Conservation (phyloP, 2,113 vertebrate genomes). For the Psilopogon haemacephalus region DNA sequence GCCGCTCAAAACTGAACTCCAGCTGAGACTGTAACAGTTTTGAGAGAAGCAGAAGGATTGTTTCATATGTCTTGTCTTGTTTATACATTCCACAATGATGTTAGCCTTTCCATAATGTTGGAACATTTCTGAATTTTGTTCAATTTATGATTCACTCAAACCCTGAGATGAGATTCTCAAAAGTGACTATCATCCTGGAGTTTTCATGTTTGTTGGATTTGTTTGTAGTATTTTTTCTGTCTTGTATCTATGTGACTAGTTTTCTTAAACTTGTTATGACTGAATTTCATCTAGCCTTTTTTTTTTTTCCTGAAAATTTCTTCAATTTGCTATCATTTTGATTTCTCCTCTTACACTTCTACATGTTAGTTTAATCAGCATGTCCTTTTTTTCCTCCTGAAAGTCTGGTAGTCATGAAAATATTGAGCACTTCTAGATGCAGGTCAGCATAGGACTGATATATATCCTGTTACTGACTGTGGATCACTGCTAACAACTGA, state of each 20-base stretch:
- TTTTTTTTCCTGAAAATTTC: neutral
- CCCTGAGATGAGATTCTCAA: neutral
- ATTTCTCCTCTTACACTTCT: neutral
- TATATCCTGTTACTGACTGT: neutral
- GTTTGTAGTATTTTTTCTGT: neutral
- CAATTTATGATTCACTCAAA: neutral
- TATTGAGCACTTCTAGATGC: neutral
- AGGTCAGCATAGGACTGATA: rapidly evolving
- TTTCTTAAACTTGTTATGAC: neutral
- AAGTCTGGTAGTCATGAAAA: neutral
- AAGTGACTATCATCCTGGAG: neutral
- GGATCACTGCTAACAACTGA: neutral
- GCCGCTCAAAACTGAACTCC: neutral
- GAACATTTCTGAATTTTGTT: neutral
- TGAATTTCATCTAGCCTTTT: neutral
- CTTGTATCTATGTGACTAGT: rapidly evolving
- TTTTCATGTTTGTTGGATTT: neutral
- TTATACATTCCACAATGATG: neutral
- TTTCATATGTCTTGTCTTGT: neutral
- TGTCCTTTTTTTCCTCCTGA: neutral
- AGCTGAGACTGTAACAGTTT: neutral
- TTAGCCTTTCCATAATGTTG: neutral
- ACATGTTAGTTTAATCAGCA: neutral
- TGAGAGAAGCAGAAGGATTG: neutral
- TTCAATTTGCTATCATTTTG: neutral